Percentiles rank a stretch among this genome's conserved stretches.
These are phyloP conservation scores for Ochropleura leucogaster DNA, from an alignment of 2,888 invertebrate species.

Conservation along the genomic window DNA sequence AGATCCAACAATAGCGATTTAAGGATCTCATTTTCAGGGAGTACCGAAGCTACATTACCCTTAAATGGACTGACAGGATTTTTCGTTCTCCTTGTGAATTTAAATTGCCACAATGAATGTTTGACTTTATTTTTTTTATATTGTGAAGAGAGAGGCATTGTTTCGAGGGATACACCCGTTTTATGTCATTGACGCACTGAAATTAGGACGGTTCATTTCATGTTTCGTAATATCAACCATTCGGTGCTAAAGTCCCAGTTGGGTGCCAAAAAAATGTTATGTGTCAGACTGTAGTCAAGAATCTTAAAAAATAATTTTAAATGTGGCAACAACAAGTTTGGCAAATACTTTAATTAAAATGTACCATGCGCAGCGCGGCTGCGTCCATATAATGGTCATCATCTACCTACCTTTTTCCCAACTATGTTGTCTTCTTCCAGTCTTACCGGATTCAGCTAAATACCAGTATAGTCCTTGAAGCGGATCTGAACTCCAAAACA, in stretches of 20 bases:
- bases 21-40: slow-evolving; percentile 59
- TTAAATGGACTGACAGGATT: slow-evolving; percentile 58
- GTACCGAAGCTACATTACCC: slow-evolving; percentile 60
- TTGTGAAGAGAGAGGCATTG: neutral
- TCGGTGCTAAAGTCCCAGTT: slow-evolving; percentile 41
- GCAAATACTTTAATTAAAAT: too few species aligned
- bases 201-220: slow-evolving; percentile 9
- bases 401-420: too few species aligned
- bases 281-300: neutral
- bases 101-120: slow-evolving; percentile 51
- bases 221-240: neutral
- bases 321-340: too few species aligned
- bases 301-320: too few species aligned
- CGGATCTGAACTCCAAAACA: too few species aligned
- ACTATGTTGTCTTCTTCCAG: too few species aligned
- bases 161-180: neutral
- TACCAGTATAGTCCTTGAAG: too few species aligned
- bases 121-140: slow-evolving; percentile 45
- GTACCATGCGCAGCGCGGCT: too few species aligned
- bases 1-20: slow-evolving; percentile 63
- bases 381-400: too few species aligned
- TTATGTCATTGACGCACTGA: neutral
- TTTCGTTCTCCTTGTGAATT: slow-evolving; percentile 48
- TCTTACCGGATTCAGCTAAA: too few species aligned
- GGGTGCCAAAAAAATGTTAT: slow-evolving; percentile 63